A percentile compares a stretch with the other conserved stretches of the same genome.
These are phyloP conservation scores for Microtus ochrogaster DNA, from an alignment of 2,113 vertebrate genomes.

Conservation along the genomic window DNA sequence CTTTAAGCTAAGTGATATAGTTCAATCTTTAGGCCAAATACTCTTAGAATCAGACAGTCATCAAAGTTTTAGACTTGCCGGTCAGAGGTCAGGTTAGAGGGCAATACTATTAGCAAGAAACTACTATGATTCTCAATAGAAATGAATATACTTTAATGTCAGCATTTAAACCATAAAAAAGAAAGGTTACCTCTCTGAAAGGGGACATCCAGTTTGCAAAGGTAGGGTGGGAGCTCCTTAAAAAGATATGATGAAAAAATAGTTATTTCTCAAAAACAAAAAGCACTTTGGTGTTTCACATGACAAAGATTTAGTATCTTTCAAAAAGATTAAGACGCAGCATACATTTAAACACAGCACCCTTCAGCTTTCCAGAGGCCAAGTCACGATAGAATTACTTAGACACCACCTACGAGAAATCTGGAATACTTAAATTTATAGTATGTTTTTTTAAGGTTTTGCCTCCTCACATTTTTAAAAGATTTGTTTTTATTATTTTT, in stretches of 20 bases:
- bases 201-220: constrained; percentile 93
- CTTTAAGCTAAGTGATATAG: constrained; percentile 8
- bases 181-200: constrained; percentile 94
- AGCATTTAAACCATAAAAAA: constrained; percentile 40
- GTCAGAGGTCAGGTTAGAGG: neutral
- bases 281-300: constrained; percentile 10
- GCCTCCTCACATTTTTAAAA: neutral
- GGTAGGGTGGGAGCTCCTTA: constrained; percentile 96
- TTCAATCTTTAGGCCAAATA: constrained; percentile 40
- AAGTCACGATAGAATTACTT: constrained; percentile 10
- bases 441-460: neutral
- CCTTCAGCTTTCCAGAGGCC: neutral
- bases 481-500: neutral
- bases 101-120: constrained; percentile 22
- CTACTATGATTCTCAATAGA: constrained; percentile 36
- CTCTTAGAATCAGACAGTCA: neutral
- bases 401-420: constrained; percentile 16
- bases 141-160: constrained; percentile 39
- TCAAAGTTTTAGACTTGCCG: constrained; percentile 21
- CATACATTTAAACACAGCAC: neutral
- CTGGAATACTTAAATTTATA: constrained; percentile 7
- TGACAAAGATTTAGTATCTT: constrained; percentile 48
- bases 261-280: constrained; percentile 57
- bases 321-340: constrained; percentile 45
- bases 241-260: constrained; percentile 76